phyloP scores from a whole-genome alignment of 2,113 vertebrate genomes.

The Panurus biarmicus region DNA sequence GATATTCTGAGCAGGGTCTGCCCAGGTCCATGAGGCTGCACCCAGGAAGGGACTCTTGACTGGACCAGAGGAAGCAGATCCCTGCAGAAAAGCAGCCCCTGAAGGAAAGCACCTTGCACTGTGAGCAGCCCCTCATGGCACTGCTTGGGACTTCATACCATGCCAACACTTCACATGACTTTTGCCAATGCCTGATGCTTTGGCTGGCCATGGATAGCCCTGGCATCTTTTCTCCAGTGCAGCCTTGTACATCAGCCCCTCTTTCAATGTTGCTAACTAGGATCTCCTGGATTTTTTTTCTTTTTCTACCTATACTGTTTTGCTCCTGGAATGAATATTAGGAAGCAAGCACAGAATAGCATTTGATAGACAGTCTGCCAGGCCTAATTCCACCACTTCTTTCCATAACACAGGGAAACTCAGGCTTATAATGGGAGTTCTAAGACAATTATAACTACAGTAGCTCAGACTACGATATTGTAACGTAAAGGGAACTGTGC shows the following conservation, averaged over 20 bases:
- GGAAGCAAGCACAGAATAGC: neutral
- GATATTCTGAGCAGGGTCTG: neutral
- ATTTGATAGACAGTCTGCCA: neutral
- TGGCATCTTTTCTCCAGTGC: neutral
- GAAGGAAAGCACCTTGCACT: neutral
- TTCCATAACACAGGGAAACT: neutral
- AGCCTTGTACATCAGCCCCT: neutral
- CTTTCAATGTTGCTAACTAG: neutral
- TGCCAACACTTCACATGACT: accelerated
- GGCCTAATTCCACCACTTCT: neutral
- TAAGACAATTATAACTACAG: neutral
- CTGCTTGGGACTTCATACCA: accelerated
- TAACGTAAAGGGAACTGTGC: neutral
- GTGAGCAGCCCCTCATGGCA: neutral
- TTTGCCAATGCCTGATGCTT: neutral
- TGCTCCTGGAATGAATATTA: neutral
- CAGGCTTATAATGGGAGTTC: neutral
- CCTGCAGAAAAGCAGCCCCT: neutral
- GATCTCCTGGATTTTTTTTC: neutral
- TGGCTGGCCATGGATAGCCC: neutral
- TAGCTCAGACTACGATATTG: neutral
- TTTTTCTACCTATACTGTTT: neutral
- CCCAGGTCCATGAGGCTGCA: neutral
- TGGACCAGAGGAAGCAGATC: no score
- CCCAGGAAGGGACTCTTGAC: neutral